A percentile compares a stretch with the other conserved stretches of the same genome.
Conservation (phyloP, 2,113 vertebrate species). For the Python bivittatus region DNA sequence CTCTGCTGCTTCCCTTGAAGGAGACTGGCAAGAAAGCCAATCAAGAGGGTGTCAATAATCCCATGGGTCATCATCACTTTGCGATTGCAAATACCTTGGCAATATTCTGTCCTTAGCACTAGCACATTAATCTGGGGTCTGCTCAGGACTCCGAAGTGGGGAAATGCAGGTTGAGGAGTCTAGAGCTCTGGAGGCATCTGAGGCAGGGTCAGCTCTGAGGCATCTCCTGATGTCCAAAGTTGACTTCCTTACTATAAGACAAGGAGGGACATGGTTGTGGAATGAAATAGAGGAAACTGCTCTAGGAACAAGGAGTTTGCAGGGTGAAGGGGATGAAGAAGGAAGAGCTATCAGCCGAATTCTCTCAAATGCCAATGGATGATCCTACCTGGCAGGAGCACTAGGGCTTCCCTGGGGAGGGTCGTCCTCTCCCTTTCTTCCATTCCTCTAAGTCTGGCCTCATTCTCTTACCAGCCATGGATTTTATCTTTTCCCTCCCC, state of each 20-base stretch:
- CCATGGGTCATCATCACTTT: neutral
- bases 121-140: neutral
- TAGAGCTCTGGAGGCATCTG: too few species aligned
- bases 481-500: neutral
- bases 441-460: too few species aligned
- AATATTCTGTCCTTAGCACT: neutral
- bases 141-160: neutral
- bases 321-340: neutral
- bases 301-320: accelerated
- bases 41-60: neutral
- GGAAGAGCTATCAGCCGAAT: neutral
- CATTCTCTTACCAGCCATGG: too few species aligned
- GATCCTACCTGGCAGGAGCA: too few species aligned
- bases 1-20: neutral
- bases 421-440: neutral
- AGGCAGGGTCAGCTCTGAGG: too few species aligned
- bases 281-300: accelerated
- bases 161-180: neutral
- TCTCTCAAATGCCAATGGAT: neutral
- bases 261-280: constrained; percentile 31
- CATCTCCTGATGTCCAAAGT: too few species aligned
- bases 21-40: neutral
- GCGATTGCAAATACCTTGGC: neutral
- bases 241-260: too few species aligned
- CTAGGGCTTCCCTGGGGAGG: neutral